These are phyloP conservation scores for Andrena trimmerana DNA, from an alignment of 2,888 invertebrate genomes.

Conservation along the genomic window DNA sequence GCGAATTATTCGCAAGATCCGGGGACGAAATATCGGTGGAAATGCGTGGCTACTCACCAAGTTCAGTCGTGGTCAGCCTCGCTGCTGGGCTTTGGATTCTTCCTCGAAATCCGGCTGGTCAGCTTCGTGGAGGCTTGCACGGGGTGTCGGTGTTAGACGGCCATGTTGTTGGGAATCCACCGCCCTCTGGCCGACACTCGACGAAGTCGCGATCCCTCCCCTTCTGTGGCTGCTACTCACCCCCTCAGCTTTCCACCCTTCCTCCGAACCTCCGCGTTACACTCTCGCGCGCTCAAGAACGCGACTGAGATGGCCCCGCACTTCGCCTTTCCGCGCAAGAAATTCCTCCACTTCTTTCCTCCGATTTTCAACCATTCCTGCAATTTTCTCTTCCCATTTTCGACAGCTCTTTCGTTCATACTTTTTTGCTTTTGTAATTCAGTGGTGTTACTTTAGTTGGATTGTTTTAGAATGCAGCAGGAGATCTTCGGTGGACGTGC, in stretches of 20 bases:
- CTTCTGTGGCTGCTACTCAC: constrained; percentile 5
- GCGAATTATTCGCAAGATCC: fast-evolving
- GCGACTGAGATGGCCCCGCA: background rate
- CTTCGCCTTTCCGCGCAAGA: background rate
- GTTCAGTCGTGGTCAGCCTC: background rate
- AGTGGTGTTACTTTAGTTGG: too few species aligned
- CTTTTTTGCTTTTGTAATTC: too few species aligned
- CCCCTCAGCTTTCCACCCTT: constrained; percentile 16
- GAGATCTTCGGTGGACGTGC: too few species aligned
- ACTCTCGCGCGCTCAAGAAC: constrained; percentile 18
- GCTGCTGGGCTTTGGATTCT: constrained; percentile 7
- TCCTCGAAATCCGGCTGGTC: constrained; percentile 48
- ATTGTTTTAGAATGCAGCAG: too few species aligned
- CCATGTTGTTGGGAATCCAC: constrained; percentile 76
- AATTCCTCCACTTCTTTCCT: background rate
- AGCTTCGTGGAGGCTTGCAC: constrained; percentile 71
- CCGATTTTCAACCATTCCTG: background rate
- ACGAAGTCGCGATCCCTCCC: constrained; percentile 47
- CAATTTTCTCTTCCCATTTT: background rate
- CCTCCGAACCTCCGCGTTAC: constrained; percentile 7
- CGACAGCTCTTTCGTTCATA: too few species aligned
- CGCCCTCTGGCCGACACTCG: constrained; percentile 72
- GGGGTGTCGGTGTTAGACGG: constrained; percentile 76
- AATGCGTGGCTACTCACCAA: constrained; percentile 35
- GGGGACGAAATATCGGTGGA: too few species aligned